These are phyloP conservation scores for Philopedon plagiatum DNA, from an alignment of 2,888 invertebrate species.

Conservation along the genomic window DNA sequence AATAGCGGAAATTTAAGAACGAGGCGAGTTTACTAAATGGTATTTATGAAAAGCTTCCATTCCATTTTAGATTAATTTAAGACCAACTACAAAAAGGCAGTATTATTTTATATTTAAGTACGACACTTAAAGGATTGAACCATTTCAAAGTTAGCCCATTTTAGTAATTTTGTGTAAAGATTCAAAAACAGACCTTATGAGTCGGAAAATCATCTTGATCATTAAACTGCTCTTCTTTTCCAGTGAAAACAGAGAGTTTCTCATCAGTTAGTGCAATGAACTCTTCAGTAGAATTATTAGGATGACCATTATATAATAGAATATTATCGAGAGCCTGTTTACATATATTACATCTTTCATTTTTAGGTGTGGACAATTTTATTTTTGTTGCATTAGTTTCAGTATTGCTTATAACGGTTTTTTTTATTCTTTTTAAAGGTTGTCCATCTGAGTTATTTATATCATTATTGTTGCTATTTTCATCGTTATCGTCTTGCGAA, in stretches of 20 bases:
- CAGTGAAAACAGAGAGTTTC: slow-evolving; percentile 80
- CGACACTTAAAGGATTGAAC: too few relatives aligned
- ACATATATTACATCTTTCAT: slow-evolving; percentile 61
- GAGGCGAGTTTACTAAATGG: too few relatives aligned
- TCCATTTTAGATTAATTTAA: too few relatives aligned
- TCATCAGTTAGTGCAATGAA: slow-evolving; percentile 82
- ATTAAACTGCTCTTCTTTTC: slow-evolving; percentile 72
- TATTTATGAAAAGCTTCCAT: too few relatives aligned
- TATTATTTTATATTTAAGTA: too few relatives aligned
- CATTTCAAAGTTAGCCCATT: too few relatives aligned
- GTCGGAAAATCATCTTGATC: slow-evolving; percentile 74
- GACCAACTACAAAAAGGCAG: too few relatives aligned
- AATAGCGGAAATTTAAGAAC: too few relatives aligned
- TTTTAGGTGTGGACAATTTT: slow-evolving; percentile 25
- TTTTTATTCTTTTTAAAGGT: slow-evolving; percentile 22
- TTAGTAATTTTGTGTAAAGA: too few relatives aligned
- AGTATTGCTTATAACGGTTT: slow-evolving; percentile 9
- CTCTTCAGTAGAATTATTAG: slow-evolving; percentile 83
- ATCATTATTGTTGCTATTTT: slow-evolving; percentile 10
- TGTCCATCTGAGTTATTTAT: background rate
- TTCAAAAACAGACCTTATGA: slow-evolving; percentile 73
- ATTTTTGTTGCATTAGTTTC: slow-evolving; percentile 18
- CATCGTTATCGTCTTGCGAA: slow-evolving; percentile 10
- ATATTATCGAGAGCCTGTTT: slow-evolving; percentile 62
- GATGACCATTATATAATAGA: slow-evolving; percentile 80